Base-by-base conservation (phyloP, 1,140 invertebrate species). In the Gyrodactylus bullatarudis region DNA sequence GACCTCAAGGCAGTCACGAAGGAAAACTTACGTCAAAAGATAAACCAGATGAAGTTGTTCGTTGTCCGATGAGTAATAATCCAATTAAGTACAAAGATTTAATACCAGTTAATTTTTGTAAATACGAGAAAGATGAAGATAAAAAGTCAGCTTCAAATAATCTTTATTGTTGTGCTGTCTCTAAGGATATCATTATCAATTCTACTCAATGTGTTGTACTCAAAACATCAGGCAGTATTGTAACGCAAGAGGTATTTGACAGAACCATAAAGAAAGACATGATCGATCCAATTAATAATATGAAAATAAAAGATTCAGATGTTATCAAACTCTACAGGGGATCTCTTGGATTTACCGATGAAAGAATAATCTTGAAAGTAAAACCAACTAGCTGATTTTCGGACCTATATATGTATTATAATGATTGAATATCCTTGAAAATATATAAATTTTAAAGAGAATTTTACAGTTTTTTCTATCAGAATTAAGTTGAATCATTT, bases 251-350 rank as follows among this genome's bases (percentile, higher is more conserved):
- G 79, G 96, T 91, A 83, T 85, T 94, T 2, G 91, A 96, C 77
- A 94, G 94, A 78, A 83, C 98, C 1, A 91, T 98, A 69, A 90
- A 89, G 77, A 93, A 92, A 78, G 93, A 98, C 79, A 92, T 90
- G 92, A 83, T 90, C 1, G 91, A 98, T 84, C 94, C 94, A 0
- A 84, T 94, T 0, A 92, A 88, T 74, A 86, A 86, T 74, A 85
- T 88, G 76, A 88, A 87, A 79, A 78, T 98, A n/a, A 86, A 84
- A 74, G 89, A 96, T 76, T 87, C 86, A 77, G 94, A 99, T 79
- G 91, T 98, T 21, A 94, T 96, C 79, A 84, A 84, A 27, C 78
- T 96, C 75, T 88, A 95, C 80, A 85, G 91, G 79, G 91, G 91
- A 76, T 91, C 90, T n/a, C 93, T 90, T 74, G 91, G 91, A 23